A percentile compares a stretch with the other conserved stretches of the same genome.
Conservation (phyloP, 2,888 invertebrate genomes). For the Thera britannica region DNA sequence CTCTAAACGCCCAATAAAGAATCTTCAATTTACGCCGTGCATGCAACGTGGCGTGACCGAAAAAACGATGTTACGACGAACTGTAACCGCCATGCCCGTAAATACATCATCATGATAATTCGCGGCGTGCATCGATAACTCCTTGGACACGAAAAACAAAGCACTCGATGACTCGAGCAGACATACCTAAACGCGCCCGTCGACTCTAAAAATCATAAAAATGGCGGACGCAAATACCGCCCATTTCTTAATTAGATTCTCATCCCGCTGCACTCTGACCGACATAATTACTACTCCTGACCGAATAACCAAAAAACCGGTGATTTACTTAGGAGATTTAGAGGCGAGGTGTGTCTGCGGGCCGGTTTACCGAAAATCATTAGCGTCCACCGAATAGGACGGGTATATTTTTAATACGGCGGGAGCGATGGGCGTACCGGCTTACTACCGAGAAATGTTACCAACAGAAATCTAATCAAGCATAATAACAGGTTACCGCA, state of each 20-base stretch:
- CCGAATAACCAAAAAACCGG: slow-evolving; percentile 76
- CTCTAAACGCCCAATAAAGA: slow-evolving; percentile 72
- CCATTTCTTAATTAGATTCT: slow-evolving; percentile 83
- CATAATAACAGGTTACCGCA: slow-evolving; percentile 83
- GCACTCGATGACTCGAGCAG: slow-evolving; percentile 36
- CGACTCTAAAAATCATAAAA: slow-evolving; percentile 56
- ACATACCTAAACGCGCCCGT: slow-evolving; percentile 46
- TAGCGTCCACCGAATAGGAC: slow-evolving; percentile 80
- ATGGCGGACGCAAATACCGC: slow-evolving; percentile 69
- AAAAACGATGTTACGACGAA: slow-evolving; percentile 78
- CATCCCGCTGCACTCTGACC: slow-evolving; percentile 83
- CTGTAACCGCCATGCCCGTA: slow-evolving; percentile 65
- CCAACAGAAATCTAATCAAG: slow-evolving; percentile 85
- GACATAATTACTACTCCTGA: slow-evolving; percentile 82
- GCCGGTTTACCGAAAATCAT: slow-evolving; percentile 84
- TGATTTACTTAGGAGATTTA: slow-evolving; percentile 82
- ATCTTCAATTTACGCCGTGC: slow-evolving; percentile 74
- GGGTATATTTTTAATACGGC: slow-evolving; percentile 82
- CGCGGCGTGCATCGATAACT: slow-evolving; percentile 64
- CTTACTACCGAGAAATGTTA: slow-evolving; percentile 84
- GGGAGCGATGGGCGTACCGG: slow-evolving; percentile 83
- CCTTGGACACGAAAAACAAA: slow-evolving; percentile 56
- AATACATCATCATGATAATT: slow-evolving; percentile 79
- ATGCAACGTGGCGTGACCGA: slow-evolving; percentile 84
- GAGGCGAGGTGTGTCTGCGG: slow-evolving; percentile 77